A percentile compares a stretch with the other conserved stretches of the same genome.
phyloP scores from a whole-genome alignment of 2,888 invertebrate genomes.

The Phlogophora meticulosa region DNA sequence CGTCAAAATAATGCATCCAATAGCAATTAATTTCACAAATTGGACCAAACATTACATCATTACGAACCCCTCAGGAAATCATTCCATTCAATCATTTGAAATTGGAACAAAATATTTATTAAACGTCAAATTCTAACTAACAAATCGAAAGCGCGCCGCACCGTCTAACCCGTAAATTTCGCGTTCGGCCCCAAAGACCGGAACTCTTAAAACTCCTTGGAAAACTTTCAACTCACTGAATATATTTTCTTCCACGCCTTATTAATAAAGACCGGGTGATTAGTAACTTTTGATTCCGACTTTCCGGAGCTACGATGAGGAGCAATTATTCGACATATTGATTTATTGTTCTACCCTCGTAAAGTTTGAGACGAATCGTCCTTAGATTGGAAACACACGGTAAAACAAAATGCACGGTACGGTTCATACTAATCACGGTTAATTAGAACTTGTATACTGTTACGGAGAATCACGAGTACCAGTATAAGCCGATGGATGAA shows the following conservation, averaged over 20 bases:
- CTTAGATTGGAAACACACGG: constrained; percentile 61
- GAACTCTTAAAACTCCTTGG: constrained; percentile 70
- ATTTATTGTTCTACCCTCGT: constrained; percentile 85
- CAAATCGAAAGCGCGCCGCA: constrained; percentile 54
- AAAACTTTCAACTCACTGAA: constrained; percentile 70
- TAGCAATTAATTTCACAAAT: constrained; percentile 22
- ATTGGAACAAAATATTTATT: constrained; percentile 60
- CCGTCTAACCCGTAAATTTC: constrained; percentile 65
- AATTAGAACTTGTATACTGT: neutral
- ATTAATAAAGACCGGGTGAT: constrained; percentile 87
- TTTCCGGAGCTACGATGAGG: constrained; percentile 81
- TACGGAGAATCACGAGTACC: neutral
- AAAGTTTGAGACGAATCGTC: constrained; percentile 78
- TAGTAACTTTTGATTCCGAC: constrained; percentile 88
- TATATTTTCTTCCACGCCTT: constrained; percentile 76
- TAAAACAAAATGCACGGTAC: constrained; percentile 6
- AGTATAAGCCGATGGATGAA: too few relatives aligned
- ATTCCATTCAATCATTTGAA: constrained; percentile 54
- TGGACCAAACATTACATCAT: constrained; percentile 15
- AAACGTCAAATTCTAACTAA: constrained; percentile 59
- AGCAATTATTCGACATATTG: constrained; percentile 90
- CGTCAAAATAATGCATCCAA: constrained; percentile 4
- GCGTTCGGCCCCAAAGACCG: constrained; percentile 59
- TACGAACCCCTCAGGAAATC: constrained; percentile 22
- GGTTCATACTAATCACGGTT: neutral